Conservation (phyloP, 2,113 vertebrate species). For the Cyprinodon variegatus region DNA sequence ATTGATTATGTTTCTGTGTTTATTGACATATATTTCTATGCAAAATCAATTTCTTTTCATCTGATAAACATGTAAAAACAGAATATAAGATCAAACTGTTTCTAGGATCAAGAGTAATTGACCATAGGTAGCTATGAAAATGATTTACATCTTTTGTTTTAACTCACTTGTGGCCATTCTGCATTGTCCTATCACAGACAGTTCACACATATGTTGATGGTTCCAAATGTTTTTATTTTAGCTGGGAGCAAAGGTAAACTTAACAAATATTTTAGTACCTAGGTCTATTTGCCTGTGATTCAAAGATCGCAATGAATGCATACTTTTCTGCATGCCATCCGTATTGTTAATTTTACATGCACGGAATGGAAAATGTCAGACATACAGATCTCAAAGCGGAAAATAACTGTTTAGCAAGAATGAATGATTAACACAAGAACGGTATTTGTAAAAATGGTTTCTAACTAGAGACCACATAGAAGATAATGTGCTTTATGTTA, state of each 20-base stretch:
- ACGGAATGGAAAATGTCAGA: neutral
- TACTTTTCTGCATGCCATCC: neutral
- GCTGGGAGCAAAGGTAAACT: neutral
- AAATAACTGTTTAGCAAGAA: neutral
- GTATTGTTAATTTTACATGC: neutral
- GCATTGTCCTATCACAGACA: neutral
- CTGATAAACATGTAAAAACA: neutral
- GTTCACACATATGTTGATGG: neutral
- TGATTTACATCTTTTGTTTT: neutral
- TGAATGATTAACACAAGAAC: neutral
- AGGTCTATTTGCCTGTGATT: too few species aligned
- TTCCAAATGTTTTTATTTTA: too few species aligned
- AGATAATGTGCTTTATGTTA: slow-evolving; percentile 43
- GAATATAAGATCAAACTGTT: neutral
- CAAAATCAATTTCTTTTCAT: neutral
- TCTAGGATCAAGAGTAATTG: neutral
- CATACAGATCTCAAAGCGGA: neutral
- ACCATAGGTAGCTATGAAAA: neutral
- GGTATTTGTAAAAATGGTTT: neutral
- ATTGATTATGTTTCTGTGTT: too few species aligned
- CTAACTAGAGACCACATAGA: slow-evolving; percentile 11
- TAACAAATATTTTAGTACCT: neutral
- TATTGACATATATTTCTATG: neutral
- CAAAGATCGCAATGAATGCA: neutral
- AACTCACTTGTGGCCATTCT: neutral